Conservation (phyloP, 2,797 vertebrate genomes). For the Carapus acus region DNA sequence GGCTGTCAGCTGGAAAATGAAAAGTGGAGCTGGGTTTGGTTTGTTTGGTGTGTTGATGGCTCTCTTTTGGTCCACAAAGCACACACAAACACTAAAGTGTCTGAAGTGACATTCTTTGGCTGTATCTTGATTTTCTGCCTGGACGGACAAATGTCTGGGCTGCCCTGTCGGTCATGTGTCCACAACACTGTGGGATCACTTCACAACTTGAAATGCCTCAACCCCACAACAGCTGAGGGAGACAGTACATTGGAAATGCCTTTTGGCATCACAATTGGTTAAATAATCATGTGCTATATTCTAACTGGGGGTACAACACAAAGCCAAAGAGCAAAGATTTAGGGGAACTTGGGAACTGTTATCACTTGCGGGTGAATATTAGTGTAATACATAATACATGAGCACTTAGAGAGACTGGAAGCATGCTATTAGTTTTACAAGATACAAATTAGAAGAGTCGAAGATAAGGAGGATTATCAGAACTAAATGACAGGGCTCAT, state of each 20-base stretch:
- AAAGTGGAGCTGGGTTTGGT: too few species aligned
- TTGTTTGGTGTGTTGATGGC: too few species aligned
- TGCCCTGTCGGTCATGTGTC: too few species aligned
- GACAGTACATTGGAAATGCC: conserved; percentile 8
- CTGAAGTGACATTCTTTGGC: too few species aligned
- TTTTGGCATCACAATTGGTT: conserved; percentile 2
- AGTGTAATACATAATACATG: conserved; percentile 7
- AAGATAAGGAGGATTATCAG: conserved; percentile 46
- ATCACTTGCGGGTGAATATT: conserved; percentile 6
- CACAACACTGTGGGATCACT: too few species aligned
- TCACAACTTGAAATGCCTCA: too few species aligned
- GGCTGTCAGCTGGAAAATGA: too few species aligned
- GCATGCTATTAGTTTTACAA: conserved; percentile 38
- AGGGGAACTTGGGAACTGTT: neutral
- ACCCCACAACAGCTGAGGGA: neutral
- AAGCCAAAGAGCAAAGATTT: conserved; percentile 1
- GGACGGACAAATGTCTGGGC: too few species aligned
- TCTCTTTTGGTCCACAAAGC: too few species aligned
- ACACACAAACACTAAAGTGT: too few species aligned
- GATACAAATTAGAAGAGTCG: conserved; percentile 44
- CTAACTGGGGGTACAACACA: conserved; percentile 1
- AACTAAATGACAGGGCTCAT: conserved; percentile 45
- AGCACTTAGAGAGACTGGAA: conserved; percentile 3
- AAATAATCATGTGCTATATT: conserved; percentile 3
- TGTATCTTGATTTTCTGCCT: too few species aligned